Percentiles rank a stretch among this genome's conserved stretches.
Conservation (phyloP, 2,797 vertebrate genomes). For the Melanotaenia trifasciata region DNA sequence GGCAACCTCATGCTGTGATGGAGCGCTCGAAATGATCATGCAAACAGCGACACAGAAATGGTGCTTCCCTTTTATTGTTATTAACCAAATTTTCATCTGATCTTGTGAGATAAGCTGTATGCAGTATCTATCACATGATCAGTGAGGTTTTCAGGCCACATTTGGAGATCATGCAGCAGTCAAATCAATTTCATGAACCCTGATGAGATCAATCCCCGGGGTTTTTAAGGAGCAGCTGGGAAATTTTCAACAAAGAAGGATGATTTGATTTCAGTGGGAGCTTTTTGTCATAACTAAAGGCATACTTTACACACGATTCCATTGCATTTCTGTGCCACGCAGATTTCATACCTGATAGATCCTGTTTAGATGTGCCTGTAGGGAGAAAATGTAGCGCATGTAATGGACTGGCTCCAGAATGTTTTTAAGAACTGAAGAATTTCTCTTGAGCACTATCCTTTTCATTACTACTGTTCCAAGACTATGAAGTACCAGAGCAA, state of each 20-base stretch:
- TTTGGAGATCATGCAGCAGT: slow-evolving; percentile 76
- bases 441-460: slow-evolving; percentile 57
- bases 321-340: slow-evolving; percentile 79
- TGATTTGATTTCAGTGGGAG: slow-evolving; percentile 70
- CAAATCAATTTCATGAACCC: slow-evolving; percentile 74
- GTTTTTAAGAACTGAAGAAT: slow-evolving; percentile 61
- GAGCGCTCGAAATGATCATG: slow-evolving; percentile 79
- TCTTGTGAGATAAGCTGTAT: slow-evolving; percentile 53
- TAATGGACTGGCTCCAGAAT: slow-evolving; percentile 74
- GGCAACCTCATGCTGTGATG: slow-evolving; percentile 78
- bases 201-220: slow-evolving; percentile 76
- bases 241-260: slow-evolving; percentile 64
- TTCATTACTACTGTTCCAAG: slow-evolving; percentile 59
- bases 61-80: slow-evolving; percentile 50
- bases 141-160: slow-evolving; percentile 58
- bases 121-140: slow-evolving; percentile 61
- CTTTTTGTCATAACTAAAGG: slow-evolving; percentile 67
- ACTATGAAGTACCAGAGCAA: slow-evolving; percentile 49
- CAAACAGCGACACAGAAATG: slow-evolving; percentile 78
- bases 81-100: slow-evolving; percentile 61
- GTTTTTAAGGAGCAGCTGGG: slow-evolving; percentile 71
- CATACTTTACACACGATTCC: slow-evolving; percentile 65
- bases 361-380: slow-evolving; percentile 88
- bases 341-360: slow-evolving; percentile 89
- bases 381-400: slow-evolving; percentile 84